Evolutionary conservation across 2,797 vertebrate species (phyloP).

Genomic region (Zalophus californianus): DNA sequence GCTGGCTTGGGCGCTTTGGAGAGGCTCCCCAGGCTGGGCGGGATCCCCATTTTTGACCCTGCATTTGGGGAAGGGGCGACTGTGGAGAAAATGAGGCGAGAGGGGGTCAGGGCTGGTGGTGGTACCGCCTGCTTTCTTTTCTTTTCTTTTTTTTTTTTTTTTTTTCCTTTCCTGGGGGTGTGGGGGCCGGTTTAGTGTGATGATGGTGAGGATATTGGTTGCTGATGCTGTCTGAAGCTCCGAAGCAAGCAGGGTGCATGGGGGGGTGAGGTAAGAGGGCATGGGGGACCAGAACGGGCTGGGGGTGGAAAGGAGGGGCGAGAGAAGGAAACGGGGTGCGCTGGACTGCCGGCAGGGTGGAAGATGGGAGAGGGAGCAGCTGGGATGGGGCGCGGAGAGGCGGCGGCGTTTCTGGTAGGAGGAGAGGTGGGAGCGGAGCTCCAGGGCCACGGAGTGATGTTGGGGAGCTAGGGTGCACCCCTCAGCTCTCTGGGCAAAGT

Average conservation of each 20-base stretch:
- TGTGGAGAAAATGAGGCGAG: constrained; percentile 69
- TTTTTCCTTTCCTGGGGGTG: constrained; percentile 53
- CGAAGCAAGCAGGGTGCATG: constrained; percentile 74
- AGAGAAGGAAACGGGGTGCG: constrained; percentile 62
- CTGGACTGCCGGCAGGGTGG: background rate
- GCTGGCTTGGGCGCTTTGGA: constrained; percentile 40
- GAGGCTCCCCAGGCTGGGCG: constrained; percentile 65
- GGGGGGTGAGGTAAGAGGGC: constrained; percentile 76
- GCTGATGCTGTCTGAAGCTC: constrained; percentile 73
- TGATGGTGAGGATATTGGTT: constrained; percentile 49
- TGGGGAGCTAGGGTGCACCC: constrained; percentile 74
- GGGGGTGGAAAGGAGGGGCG: constrained; percentile 1
- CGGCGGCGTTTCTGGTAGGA: background rate
- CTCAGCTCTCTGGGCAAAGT: constrained; percentile 76
- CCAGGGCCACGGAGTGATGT: constrained; percentile 38
- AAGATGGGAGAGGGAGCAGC: background rate
- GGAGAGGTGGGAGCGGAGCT: constrained; percentile 24
- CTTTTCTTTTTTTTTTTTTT: background rate
- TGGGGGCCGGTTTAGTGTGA: constrained; percentile 73
- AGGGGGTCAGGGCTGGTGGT: constrained; percentile 62
- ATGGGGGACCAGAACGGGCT: constrained; percentile 19
- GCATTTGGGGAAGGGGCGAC: constrained; percentile 64
- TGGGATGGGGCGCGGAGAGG: background rate
- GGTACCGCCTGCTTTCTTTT: constrained; percentile 54
- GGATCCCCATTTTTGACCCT: constrained; percentile 63